Evolutionary conservation across 2,113 vertebrate genomes (phyloP), one percentile per base, ranked within the genome.

Genomic region (Alethe castanea): DNA sequence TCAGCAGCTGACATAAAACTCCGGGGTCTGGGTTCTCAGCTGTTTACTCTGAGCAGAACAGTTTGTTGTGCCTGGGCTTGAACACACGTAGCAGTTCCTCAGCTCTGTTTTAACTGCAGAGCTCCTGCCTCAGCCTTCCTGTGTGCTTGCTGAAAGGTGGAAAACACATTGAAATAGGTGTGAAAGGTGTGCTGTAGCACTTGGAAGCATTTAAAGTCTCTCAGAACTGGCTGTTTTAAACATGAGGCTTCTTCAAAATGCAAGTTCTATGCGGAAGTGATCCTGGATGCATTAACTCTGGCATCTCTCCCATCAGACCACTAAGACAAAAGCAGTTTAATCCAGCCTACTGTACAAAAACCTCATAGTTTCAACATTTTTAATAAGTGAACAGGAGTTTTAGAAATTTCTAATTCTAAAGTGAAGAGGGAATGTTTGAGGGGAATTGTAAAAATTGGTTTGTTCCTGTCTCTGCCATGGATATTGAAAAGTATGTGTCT

Each of bases 41-140:
- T 86, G 73, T 96, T 90, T 86, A 38, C 91, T 88, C 67, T 54
- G 47, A 64, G 71, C 14, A 57, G 86, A 90, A 69, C 80, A 86
- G 47, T 91, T 92, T 90, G 65, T 61, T 92, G 56, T 76, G 66
- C 61, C 26, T 80, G 59, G 64, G 8, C 67, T 88, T 0, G 0
- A 83, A 14, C 53, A 80, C 40, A 17, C 0, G 0, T 44, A 79
- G 26, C 8, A 29, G 1, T 73, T 93, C 89, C 72, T 81, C 44
- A 44, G 72, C 74, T 87, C 65, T 71, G 65, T 78, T 52, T 52
- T 48, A 60, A 24, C 29, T 67, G 29, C n/a, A n/a, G 54, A 53
- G 44, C 0, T 7, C 45, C 54, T 83, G 47, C 26, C 47, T 90
- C 19, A 65, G 66, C 76, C 64, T 83, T 77, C 29, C 50, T 36